phyloP scores from a whole-genome alignment of 2,113 vertebrate species.

The Ariopsis seemanni region DNA sequence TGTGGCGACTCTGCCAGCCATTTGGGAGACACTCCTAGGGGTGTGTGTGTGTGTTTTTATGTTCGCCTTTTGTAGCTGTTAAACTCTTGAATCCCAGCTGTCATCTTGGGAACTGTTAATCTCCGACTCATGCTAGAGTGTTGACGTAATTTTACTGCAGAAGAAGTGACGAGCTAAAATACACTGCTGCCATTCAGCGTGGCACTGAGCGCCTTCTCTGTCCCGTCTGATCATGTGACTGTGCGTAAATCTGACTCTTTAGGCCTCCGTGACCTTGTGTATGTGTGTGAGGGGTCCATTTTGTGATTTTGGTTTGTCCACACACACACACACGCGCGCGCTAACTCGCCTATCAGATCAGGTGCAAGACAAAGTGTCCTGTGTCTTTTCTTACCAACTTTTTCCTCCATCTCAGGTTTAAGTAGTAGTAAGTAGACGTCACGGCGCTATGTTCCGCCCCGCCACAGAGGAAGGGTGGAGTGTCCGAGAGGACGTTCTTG shows the following conservation, averaged over 20 bases:
- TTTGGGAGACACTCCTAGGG: slow-evolving; percentile 48
- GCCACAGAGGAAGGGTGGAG: slow-evolving; percentile 42
- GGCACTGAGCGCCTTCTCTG: background rate
- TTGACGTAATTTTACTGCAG: slow-evolving; percentile 13
- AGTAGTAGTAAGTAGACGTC: slow-evolving; percentile 6
- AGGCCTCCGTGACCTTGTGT: slow-evolving; percentile 6
- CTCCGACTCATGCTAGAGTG: slow-evolving; percentile 5
- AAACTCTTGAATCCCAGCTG: slow-evolving; percentile 31
- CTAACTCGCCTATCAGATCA: background rate
- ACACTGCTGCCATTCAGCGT: slow-evolving; percentile 14
- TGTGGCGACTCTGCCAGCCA: slow-evolving; percentile 42
- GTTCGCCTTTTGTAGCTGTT: slow-evolving; percentile 20
- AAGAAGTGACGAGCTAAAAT: background rate
- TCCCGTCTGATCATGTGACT: background rate
- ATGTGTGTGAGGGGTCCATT: background rate
- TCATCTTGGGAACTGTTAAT: slow-evolving; percentile 28
- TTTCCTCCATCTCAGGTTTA: slow-evolving; percentile 12
- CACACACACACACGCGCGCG: too few species aligned
- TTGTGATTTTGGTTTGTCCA: background rate
- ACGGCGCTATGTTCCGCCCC: background rate
- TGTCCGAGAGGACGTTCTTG: slow-evolving; percentile 10
- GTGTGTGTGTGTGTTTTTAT: slow-evolving; percentile 28
- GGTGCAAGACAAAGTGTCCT: background rate
- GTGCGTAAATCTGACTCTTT: background rate
- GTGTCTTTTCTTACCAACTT: background rate